A percentile compares a stretch with the other conserved stretches of the same genome.
These are phyloP conservation scores for Lampris incognitus DNA, from an alignment of 2,113 vertebrate genomes.

Conservation along the genomic window DNA sequence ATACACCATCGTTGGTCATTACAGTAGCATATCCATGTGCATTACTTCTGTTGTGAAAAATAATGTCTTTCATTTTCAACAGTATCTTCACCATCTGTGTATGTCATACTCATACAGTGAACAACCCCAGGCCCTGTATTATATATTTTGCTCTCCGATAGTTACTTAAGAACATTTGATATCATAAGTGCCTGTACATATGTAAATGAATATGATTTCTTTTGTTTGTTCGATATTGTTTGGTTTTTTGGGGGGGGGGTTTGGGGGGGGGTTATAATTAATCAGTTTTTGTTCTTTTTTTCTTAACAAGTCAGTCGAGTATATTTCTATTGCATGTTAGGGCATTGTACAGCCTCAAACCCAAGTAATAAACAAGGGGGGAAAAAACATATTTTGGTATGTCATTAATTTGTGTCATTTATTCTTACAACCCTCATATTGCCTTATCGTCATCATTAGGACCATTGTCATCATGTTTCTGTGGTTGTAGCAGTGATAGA, in stretches of 20 bases:
- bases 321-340: constrained; percentile 17
- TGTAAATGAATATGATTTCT: constrained; percentile 39
- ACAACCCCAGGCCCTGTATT: constrained; percentile 26
- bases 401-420: neutral
- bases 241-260: neutral
- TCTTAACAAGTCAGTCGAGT: constrained; percentile 17
- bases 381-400: constrained; percentile 11
- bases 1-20: constrained; percentile 40
- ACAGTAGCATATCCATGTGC: constrained; percentile 40
- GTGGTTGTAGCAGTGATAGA: neutral
- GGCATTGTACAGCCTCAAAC: constrained; percentile 25
- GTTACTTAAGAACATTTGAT: constrained; percentile 30
- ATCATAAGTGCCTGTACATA: constrained; percentile 47
- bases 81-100: constrained; percentile 32
- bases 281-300: neutral
- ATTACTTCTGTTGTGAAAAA: constrained; percentile 32
- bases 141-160: constrained; percentile 33
- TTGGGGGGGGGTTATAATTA: too few species aligned
- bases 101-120: constrained; percentile 38
- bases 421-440: neutral
- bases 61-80: constrained; percentile 24
- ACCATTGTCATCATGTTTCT: neutral
- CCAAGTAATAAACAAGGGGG: constrained; percentile 49
- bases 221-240: neutral
- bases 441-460: neutral